These are phyloP conservation scores for Cyprinodon variegatus DNA, from an alignment of 2,113 vertebrate genomes.

Conservation along the genomic window DNA sequence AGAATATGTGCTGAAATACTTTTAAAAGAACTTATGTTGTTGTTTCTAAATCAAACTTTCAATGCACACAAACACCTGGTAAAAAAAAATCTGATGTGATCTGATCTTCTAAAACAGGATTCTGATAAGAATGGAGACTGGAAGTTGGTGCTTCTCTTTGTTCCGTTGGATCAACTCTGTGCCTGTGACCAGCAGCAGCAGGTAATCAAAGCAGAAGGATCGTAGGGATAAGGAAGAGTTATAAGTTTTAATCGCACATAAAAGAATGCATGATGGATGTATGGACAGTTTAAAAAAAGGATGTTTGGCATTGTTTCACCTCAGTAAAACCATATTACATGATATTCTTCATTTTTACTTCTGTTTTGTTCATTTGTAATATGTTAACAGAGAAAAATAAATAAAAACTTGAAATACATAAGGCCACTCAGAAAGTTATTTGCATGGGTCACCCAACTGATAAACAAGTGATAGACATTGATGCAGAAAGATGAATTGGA, in stretches of 20 bases:
- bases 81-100: background rate
- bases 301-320: background rate
- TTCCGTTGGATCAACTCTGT: constrained; percentile 64
- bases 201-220: constrained; percentile 37
- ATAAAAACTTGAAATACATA: background rate
- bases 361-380: background rate
- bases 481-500: background rate
- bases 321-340: background rate
- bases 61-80: too few relatives aligned
- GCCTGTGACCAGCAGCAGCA: constrained; percentile 56
- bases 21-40: too few relatives aligned
- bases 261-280: background rate
- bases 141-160: constrained; percentile 74
- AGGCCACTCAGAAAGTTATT: too few relatives aligned
- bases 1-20: too few relatives aligned
- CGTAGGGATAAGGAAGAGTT: background rate
- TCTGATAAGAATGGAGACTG: constrained; percentile 48
- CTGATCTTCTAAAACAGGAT: constrained; percentile 34
- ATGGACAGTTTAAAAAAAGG: background rate
- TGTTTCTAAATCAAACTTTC: too few relatives aligned
- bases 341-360: background rate
- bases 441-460: too few relatives aligned
- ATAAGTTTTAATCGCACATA: background rate
- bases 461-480: background rate
- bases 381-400: background rate